Evolutionary conservation across 2,113 vertebrate species (phyloP), one percentile per base, ranked within the genome.

Genomic region (Thamnophis sirtalis): DNA sequence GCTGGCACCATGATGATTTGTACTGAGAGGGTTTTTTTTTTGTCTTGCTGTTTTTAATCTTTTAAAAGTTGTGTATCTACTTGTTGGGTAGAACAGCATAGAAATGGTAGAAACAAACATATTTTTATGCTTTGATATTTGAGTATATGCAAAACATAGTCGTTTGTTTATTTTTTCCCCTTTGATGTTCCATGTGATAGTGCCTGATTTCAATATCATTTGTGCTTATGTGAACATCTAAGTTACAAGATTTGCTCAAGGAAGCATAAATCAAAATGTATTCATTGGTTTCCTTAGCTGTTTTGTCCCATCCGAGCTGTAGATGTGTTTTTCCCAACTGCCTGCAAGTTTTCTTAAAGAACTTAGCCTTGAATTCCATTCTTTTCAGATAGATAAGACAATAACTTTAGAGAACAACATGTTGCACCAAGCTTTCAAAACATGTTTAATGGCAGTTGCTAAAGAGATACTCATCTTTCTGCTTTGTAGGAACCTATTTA

Each of bases 321-420:
- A 51, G 63, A 86, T 86, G 89, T 88, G 28, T 33, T 73, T 86
- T 53, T 56, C 90, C 92, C 38, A 51, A 93, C 68, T 49, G 87
- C 88, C 2, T 28, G 56, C 24, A 88, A 95, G 95, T 91, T 26
- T 53, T 95, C 6, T 90, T 5, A 0, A 91, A 85, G 55, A 48
- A 22, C 88, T 60, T 90, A 91, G 51, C 1, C 7, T 0, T 95
- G 90, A 63, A 89, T 95, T 91, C 2, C 92, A 73, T 90, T 92
- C 19, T 93, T 94, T 94, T 91, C 84, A 90, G 91, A 56, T 92
- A 93, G 8, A 2, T 87, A 95, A 93, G 91, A 93, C 91, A 91
- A 80, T 87, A 93, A 93, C 56, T 84, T 21, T 9, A 19, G 49
- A 22, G 28, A 91, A 73, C 22, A 87, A 33, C 33, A 80, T 38